Evolutionary conservation across 2,888 invertebrate species (phyloP).

Genomic region (Girardia tigrina): DNA sequence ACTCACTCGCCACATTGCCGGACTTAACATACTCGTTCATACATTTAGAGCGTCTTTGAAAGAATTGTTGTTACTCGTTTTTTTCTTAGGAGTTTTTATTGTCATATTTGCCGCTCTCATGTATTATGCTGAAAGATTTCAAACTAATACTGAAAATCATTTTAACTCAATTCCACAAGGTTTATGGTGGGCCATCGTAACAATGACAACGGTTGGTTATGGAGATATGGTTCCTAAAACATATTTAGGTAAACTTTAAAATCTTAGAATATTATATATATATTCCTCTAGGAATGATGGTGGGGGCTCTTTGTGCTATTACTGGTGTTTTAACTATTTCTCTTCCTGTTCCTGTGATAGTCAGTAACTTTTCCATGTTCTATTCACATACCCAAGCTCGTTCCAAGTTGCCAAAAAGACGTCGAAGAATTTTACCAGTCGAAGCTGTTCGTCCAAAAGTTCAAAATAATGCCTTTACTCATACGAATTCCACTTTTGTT

Average conservation of each 20-base stretch:
- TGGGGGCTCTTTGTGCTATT: conserved; percentile 77
- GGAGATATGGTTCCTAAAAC: conserved; percentile 76
- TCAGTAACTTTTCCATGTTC: conserved; percentile 90
- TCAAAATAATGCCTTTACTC: background rate
- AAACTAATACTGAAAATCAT: conserved; percentile 75
- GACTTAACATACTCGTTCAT: conserved; percentile 77
- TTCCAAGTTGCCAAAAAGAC: conserved; percentile 79
- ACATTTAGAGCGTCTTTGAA: conserved; percentile 89
- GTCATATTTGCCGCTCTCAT: conserved; percentile 86
- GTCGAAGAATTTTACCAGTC: conserved; percentile 72
- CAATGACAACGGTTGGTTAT: conserved; percentile 84
- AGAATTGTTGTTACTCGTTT: conserved; percentile 77
- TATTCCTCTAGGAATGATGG: conserved; percentile 64
- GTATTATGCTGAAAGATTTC: conserved; percentile 74
- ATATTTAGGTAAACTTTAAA: conserved; percentile 1
- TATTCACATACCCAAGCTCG: conserved; percentile 93
- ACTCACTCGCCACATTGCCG: conserved; percentile 35
- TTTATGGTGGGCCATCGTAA: conserved; percentile 90
- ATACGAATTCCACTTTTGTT: background rate
- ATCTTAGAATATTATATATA: background rate
- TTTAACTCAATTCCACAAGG: conserved; percentile 83
- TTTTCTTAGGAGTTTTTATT: conserved; percentile 81
- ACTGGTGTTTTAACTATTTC: conserved; percentile 82
- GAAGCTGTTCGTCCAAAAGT: conserved; percentile 62
- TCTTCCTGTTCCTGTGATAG: conserved; percentile 83